Evolutionary conservation across 2,888 invertebrate species (phyloP).

Genomic region (Melinaea marsaeus): DNA sequence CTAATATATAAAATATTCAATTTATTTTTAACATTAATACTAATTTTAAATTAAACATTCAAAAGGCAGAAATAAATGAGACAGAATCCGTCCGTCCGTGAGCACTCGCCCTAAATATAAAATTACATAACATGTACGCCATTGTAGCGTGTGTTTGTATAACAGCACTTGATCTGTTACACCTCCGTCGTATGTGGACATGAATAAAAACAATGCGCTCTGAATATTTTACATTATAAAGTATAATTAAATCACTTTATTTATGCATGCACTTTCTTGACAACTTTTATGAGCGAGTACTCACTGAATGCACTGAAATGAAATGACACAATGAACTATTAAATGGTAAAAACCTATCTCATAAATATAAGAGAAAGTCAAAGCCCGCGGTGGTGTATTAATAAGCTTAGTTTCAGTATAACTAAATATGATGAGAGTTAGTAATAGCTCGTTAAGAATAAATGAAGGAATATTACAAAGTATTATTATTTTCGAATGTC

Average conservation of each 20-base stretch:
- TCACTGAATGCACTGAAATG: neutral
- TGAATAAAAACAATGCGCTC: slow-evolving; percentile 51
- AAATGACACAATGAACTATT: neutral
- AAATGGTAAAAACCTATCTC: too few species aligned
- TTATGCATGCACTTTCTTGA: slow-evolving; percentile 29
- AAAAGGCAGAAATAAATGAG: neutral
- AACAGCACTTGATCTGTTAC: slow-evolving; percentile 34
- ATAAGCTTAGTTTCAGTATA: slow-evolving; percentile 22
- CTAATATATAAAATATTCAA: too few species aligned
- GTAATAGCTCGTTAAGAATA: slow-evolving; percentile 33
- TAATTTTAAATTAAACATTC: neutral
- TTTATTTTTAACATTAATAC: too few species aligned
- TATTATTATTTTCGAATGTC: slow-evolving; percentile 40
- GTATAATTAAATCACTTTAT: slow-evolving; percentile 44
- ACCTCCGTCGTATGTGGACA: slow-evolving; percentile 45
- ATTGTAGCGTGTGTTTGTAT: slow-evolving; percentile 27
- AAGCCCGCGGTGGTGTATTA: slow-evolving; percentile 21
- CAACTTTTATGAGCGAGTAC: slow-evolving; percentile 20
- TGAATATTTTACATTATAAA: slow-evolving; percentile 46
- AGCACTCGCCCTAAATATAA: slow-evolving; percentile 12
- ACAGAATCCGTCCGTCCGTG: neutral
- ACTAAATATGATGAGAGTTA: slow-evolving; percentile 22
- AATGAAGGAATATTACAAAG: slow-evolving; percentile 35
- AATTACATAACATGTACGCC: slow-evolving; percentile 22
- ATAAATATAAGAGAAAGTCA: slow-evolving; percentile 4